These are phyloP conservation scores for Tenrec ecaudatus DNA, from an alignment of 2,113 vertebrate species.

Conservation along the genomic window DNA sequence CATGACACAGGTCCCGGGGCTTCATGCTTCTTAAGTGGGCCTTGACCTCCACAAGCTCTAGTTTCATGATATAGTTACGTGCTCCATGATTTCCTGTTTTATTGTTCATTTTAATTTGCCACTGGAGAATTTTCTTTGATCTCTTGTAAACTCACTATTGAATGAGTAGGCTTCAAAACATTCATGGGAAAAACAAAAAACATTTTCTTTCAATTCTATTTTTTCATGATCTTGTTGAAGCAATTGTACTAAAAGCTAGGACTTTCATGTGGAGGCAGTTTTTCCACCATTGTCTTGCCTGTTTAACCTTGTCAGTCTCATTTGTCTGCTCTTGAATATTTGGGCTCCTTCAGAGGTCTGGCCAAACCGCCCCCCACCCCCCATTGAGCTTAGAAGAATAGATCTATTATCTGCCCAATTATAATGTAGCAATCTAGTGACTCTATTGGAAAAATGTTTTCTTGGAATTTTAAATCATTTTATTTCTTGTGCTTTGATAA, in stretches of 20 bases:
- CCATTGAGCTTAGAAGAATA: not conserved
- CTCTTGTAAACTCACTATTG: not conserved
- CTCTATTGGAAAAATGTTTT: not conserved
- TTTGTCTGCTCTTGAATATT: not conserved
- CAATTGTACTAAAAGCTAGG: not conserved
- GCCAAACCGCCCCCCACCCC: too few relatives aligned
- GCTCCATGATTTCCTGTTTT: not conserved
- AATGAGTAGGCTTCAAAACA: too few relatives aligned
- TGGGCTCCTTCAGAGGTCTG: not conserved
- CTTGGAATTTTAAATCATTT: not conserved
- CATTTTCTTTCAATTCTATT: too few relatives aligned
- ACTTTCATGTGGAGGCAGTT: not conserved
- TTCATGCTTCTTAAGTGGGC: not conserved
- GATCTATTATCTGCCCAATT: not conserved
- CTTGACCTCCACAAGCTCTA: not conserved
- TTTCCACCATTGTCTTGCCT: not conserved
- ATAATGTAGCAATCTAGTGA: not conserved
- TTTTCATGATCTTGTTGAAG: not conserved
- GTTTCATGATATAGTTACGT: not conserved
- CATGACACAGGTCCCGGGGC: not conserved
- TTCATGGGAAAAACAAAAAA: too few relatives aligned
- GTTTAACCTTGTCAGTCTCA: not conserved
- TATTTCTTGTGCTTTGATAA: not conserved
- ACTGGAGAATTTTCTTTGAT: not conserved
- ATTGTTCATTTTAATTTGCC: conserved; percentile 20